Percentiles rank a stretch among this genome's conserved stretches.
These are phyloP conservation scores for Alethe castanea DNA, from an alignment of 2,113 vertebrate genomes.

Conservation along the genomic window DNA sequence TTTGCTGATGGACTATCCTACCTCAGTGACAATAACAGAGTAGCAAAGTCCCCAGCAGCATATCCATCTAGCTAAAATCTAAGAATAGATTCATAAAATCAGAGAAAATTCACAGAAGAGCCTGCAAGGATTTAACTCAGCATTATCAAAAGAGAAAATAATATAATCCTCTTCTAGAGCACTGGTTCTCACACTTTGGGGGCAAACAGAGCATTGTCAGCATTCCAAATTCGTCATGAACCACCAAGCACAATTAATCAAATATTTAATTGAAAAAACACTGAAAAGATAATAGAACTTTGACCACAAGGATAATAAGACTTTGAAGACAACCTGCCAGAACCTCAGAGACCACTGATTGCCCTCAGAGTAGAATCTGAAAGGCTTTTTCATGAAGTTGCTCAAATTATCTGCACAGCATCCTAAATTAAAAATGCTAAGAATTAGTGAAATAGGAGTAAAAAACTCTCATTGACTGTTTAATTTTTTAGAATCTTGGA, in stretches of 20 bases:
- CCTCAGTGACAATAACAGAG: slow-evolving; percentile 70
- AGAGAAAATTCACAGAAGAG: slow-evolving; percentile 58
- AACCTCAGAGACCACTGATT: not conserved
- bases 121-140: not conserved
- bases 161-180: slow-evolving; percentile 8
- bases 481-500: not conserved
- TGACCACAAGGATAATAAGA: not conserved
- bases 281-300: not conserved
- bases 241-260: slow-evolving; percentile 39
- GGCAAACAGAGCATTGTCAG: slow-evolving; percentile 39
- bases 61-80: slow-evolving; percentile 68
- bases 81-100: slow-evolving; percentile 70
- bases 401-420: not conserved
- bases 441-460: not conserved
- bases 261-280: slow-evolving; percentile 27
- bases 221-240: not conserved
- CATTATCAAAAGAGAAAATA: slow-evolving; percentile 24
- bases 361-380: not conserved
- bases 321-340: not conserved
- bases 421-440: not conserved
- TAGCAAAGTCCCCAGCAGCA: slow-evolving; percentile 49
- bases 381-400: not conserved
- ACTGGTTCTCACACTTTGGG: slow-evolving; percentile 46
- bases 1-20: slow-evolving; percentile 72
- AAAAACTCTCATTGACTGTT: not conserved